These are phyloP conservation scores for Mylabris phalerata DNA, from an alignment of 1,140 invertebrate genomes.

Conservation along the genomic window DNA sequence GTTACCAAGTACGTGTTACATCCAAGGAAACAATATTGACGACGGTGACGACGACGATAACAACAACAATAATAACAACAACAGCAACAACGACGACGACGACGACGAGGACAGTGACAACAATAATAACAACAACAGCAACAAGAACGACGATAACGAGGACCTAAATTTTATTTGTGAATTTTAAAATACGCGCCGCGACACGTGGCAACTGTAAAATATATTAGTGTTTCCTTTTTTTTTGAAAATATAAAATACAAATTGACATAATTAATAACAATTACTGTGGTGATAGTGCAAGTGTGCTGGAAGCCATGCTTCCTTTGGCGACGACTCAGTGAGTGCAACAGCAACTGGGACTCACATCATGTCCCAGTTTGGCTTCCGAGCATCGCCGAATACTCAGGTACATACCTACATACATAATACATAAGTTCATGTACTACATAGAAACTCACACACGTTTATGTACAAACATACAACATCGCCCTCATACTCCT, in stretches of 20 bases:
- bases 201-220: conserved; percentile 16
- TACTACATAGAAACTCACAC: neutral
- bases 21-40: conserved; percentile 11
- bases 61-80: conserved; percentile 8
- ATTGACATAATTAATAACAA: neutral
- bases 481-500: neutral
- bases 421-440: neutral
- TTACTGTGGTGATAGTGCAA: conserved; percentile 15
- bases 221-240: too few species aligned
- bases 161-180: neutral
- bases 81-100: too few species aligned
- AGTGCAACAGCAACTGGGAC: conserved; percentile 44
- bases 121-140: neutral
- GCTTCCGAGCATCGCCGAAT: conserved; percentile 58
- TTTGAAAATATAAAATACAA: too few species aligned
- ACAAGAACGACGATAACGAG: neutral
- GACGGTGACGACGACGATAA: neutral
- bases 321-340: conserved; percentile 38
- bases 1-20: neutral
- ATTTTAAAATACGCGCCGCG: conserved; percentile 2
- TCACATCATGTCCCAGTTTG: conserved; percentile 61
- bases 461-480: too few species aligned
- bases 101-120: too few species aligned
- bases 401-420: conserved; percentile 48
- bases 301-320: conserved; percentile 39